Percentiles rank a stretch among this genome's conserved stretches.
phyloP scores from a whole-genome alignment of 2,797 vertebrate species.

The Balearica regulorum region DNA sequence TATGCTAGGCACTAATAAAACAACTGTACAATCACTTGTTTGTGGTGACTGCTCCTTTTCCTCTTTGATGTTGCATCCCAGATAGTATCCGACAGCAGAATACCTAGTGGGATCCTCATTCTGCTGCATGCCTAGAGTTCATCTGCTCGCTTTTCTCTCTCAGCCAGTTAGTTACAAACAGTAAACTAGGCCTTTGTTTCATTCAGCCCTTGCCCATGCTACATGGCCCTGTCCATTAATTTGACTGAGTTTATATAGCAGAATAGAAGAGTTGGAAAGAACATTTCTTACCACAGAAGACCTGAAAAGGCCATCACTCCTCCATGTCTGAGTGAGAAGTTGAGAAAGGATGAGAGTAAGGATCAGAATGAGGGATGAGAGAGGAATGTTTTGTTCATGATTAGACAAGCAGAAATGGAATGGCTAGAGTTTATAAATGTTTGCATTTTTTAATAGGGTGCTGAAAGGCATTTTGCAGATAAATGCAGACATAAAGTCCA shows the following conservation, averaged over 20 bases:
- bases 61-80: constrained; percentile 14
- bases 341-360: not conserved
- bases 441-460: not conserved
- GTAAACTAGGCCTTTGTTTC: not conserved
- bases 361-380: not conserved
- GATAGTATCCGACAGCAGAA: not conserved
- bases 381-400: not conserved
- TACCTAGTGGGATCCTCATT: not conserved
- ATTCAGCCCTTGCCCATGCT: not conserved
- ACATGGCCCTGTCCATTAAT: not conserved
- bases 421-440: not conserved
- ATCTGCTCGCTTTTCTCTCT: not conserved
- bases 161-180: not conserved
- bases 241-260: not conserved
- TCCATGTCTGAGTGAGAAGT: not conserved
- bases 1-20: not conserved
- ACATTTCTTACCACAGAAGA: not conserved
- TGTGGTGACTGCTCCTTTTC: not conserved
- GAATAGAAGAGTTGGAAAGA: not conserved
- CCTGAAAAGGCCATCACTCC: not conserved
- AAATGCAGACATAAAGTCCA: not conserved
- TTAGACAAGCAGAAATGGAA: not conserved
- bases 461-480: not conserved
- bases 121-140: not conserved
- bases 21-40: not conserved